phyloP scores from a whole-genome alignment of 2,888 invertebrate species.

The Eumacrocentrus americanus region DNA sequence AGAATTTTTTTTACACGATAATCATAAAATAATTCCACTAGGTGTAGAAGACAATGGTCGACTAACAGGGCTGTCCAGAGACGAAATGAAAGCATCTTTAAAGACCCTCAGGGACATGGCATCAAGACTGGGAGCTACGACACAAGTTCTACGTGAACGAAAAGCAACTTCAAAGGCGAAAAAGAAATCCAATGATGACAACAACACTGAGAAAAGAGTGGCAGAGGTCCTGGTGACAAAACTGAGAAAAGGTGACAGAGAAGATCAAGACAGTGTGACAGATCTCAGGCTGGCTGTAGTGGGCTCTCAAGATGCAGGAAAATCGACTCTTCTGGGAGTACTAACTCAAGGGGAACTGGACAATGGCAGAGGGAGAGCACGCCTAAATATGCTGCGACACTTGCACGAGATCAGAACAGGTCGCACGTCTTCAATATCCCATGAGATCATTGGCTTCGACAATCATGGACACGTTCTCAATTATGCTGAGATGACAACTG shows the following conservation, averaged over 20 bases:
- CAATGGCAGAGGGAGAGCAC: conserved; percentile 92
- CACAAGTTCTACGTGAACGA: conserved; percentile 75
- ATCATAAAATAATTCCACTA: conserved; percentile 33
- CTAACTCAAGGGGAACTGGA: conserved; percentile 95
- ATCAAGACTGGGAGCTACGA: conserved; percentile 80
- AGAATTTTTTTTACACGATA: not conserved
- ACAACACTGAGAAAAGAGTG: conserved; percentile 66
- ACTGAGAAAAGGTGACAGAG: conserved; percentile 65
- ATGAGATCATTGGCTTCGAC: conserved; percentile 96
- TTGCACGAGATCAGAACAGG: conserved; percentile 95
- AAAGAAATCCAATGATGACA: conserved; percentile 41
- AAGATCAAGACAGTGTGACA: conserved; percentile 81
- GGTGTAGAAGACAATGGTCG: conserved; percentile 89
- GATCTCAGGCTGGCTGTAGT: conserved; percentile 92
- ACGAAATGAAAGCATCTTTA: conserved; percentile 87
- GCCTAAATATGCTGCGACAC: conserved; percentile 94
- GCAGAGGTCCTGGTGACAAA: conserved; percentile 90
- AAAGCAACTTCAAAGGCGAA: conserved; percentile 59
- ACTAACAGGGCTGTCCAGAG: conserved; percentile 80
- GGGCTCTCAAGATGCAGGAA: conserved; percentile 96
- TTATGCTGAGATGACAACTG: conserved; percentile 86
- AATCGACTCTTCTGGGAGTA: conserved; percentile 89
- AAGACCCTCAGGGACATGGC: conserved; percentile 90
- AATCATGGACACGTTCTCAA: conserved; percentile 83
- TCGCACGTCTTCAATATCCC: conserved; percentile 92